These are phyloP conservation scores for Sciurus niger DNA, from an alignment of 2,113 vertebrate genomes.

Conservation along the genomic window DNA sequence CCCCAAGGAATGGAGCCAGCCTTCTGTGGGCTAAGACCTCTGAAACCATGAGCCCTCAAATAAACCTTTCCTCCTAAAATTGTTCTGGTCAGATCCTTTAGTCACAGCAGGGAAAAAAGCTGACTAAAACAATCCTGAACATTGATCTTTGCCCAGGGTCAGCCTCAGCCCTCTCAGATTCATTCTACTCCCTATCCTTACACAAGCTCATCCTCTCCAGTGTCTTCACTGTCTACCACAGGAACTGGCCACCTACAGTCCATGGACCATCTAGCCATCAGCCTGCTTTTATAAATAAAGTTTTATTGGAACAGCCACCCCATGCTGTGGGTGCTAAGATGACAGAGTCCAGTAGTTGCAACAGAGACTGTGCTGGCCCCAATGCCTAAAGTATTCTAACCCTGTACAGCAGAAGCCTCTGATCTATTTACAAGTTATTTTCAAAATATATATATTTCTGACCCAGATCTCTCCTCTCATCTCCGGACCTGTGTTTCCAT, in stretches of 20 bases:
- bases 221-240: neutral
- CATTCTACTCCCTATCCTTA: neutral
- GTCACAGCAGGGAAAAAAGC: too few relatives aligned
- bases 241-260: neutral
- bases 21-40: too few relatives aligned
- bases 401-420: neutral
- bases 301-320: neutral
- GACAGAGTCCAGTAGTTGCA: neutral
- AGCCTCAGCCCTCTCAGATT: neutral
- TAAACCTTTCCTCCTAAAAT: too few relatives aligned
- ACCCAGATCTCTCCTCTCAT: neutral
- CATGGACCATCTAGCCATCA: neutral
- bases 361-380: neutral
- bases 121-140: neutral
- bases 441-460: neutral
- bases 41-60: too few relatives aligned
- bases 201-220: neutral
- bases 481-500: neutral
- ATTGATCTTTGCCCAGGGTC: rapidly evolving
- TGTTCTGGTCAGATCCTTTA: too few relatives aligned
- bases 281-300: neutral
- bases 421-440: neutral
- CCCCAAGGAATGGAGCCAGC: too few relatives aligned
- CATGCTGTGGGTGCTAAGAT: neutral
- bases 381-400: neutral